phyloP scores from a whole-genome alignment of 2,888 invertebrate genomes.

The Heliconius sara region DNA sequence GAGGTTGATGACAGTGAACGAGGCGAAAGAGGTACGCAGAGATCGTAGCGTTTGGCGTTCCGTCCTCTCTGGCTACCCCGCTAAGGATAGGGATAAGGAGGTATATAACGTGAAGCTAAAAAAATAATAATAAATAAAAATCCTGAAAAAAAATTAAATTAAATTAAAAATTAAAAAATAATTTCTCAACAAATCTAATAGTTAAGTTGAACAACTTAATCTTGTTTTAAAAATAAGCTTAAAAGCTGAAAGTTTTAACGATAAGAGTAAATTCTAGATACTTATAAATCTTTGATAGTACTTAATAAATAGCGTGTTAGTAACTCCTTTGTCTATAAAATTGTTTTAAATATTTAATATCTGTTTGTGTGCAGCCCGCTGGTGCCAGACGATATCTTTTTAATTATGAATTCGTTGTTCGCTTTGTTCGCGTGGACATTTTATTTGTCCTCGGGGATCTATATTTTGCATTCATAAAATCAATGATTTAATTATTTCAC shows the following conservation, averaged over 20 bases:
- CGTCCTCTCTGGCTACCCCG: no score
- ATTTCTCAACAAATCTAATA: background rate
- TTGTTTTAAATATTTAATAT: slow-evolving; percentile 14
- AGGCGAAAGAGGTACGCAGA: no score
- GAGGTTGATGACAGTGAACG: no score
- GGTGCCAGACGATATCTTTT: slow-evolving; percentile 46
- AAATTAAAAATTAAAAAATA: no score
- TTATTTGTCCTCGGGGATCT: slow-evolving; percentile 42
- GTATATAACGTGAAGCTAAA: no score
- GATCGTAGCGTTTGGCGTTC: no score
- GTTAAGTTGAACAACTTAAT: background rate
- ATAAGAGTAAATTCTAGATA: background rate
- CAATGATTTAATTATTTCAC: slow-evolving; percentile 25
- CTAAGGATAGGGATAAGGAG: no score
- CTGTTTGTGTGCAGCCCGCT: slow-evolving; percentile 32
- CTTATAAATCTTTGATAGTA: background rate
- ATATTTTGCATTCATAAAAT: slow-evolving; percentile 41
- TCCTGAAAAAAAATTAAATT: no score
- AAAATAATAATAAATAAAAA: no score
- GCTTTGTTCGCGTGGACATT: slow-evolving; percentile 43
- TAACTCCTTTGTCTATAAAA: slow-evolving; percentile 18
- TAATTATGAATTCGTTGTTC: slow-evolving; percentile 47
- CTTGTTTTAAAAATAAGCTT: background rate
- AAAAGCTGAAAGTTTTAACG: background rate
- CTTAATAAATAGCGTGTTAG: background rate